Evolutionary conservation across 2,888 invertebrate genomes (phyloP).

Genomic region (Eupithecia pulchellata): DNA sequence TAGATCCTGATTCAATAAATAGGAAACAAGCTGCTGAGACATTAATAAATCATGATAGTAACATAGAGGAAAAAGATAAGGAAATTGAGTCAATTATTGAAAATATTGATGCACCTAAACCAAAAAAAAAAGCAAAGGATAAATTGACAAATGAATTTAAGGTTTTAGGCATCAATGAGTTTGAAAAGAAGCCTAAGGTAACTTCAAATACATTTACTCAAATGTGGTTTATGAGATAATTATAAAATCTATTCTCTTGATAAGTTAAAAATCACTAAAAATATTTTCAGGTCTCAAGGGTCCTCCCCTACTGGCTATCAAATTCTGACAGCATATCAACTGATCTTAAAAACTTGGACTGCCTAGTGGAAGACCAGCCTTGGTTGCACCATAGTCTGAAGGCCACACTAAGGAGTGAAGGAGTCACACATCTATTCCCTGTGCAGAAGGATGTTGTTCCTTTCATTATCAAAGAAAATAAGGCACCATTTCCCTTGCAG

Average conservation of each 20-base stretch:
- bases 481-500: conserved; percentile 86
- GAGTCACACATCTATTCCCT: conserved; percentile 92
- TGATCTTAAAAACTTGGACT: conserved; percentile 86
- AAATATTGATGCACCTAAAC: conserved; percentile 37
- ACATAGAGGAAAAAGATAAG: conserved; percentile 53
- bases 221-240: not conserved
- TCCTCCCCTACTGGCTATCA: conserved; percentile 94
- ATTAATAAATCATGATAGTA: conserved; percentile 33
- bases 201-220: not conserved
- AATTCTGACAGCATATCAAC: conserved; percentile 92
- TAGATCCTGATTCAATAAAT: conserved; percentile 54
- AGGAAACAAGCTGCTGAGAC: conserved; percentile 39
- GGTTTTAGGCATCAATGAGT: conserved; percentile 88
- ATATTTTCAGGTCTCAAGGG: conserved; percentile 87
- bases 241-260: not conserved
- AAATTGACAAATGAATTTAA: conserved; percentile 81
- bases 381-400: conserved; percentile 88
- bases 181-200: conserved; percentile 84
- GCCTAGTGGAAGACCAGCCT: conserved; percentile 82
- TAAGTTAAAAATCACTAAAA: not conserved
- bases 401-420: conserved; percentile 87
- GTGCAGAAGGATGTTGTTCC: conserved; percentile 93
- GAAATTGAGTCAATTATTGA: conserved; percentile 37
- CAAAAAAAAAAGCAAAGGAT: conserved; percentile 33
- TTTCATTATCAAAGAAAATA: conserved; percentile 88